phyloP scores from a whole-genome alignment of 2,888 invertebrate species.

The Torymus auratus region DNA sequence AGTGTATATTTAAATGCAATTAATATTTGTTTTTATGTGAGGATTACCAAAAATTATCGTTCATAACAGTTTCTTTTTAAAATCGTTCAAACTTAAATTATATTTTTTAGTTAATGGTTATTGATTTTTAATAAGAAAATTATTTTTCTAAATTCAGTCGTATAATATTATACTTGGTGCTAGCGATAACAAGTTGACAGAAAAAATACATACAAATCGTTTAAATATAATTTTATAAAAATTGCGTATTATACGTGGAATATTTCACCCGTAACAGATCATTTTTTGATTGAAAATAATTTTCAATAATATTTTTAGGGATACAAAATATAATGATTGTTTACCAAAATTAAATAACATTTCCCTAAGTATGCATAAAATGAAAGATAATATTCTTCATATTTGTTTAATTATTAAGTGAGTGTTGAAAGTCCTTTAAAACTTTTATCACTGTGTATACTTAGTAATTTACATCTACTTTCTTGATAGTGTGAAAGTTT shows the following conservation, averaged over 20 bases:
- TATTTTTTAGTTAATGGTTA: neutral
- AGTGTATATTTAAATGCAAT: no score
- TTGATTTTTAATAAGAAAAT: neutral
- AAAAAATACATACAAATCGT: slow-evolving; percentile 19
- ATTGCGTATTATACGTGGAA: no score
- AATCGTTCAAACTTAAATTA: no score
- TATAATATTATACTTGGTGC: slow-evolving; percentile 17
- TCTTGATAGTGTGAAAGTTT: slow-evolving; percentile 27
- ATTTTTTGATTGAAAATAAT: no score
- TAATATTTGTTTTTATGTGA: no score
- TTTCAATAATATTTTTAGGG: slow-evolving; percentile 1
- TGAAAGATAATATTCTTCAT: neutral
- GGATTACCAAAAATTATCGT: no score
- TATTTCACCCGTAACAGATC: no score
- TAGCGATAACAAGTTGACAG: slow-evolving; percentile 14
- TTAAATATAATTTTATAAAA: neutral
- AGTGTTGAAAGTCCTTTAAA: neutral
- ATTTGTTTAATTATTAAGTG: neutral
- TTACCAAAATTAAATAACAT: slow-evolving; percentile 2
- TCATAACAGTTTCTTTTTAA: no score
- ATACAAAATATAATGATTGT: slow-evolving; percentile 33
- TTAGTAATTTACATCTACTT: slow-evolving; percentile 24
- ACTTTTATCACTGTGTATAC: slow-evolving; percentile 27
- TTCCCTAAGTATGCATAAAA: neutral
- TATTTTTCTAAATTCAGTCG: slow-evolving; percentile 31